A percentile compares a stretch with the other conserved stretches of the same genome.
Conservation (phyloP, 1,140 invertebrate species). For the Portunus trituberculatus region DNA sequence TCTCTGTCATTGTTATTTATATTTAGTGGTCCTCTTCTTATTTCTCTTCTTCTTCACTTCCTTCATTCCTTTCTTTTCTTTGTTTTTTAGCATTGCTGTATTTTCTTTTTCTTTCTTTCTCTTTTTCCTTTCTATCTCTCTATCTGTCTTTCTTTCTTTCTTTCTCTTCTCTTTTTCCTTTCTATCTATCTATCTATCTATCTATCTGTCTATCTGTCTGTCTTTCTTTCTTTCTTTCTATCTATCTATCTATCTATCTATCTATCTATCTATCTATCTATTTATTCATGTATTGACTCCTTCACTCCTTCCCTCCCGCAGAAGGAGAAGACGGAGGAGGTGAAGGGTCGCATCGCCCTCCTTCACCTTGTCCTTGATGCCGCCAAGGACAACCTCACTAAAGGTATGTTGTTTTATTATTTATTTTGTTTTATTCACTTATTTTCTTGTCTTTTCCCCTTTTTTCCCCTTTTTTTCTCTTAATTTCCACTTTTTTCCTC, state of each 20-base stretch:
- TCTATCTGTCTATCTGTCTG: too few relatives aligned
- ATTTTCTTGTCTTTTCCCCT: background rate
- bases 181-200: too few relatives aligned
- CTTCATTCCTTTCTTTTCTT: background rate
- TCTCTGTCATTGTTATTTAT: too few relatives aligned
- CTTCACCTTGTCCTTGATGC: background rate
- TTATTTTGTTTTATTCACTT: too few relatives aligned
- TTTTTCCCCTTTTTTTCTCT: background rate
- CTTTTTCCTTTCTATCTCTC: too few relatives aligned
- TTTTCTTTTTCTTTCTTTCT: too few relatives aligned
- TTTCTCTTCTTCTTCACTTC: background rate
- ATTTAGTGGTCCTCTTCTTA: background rate
- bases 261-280: background rate
- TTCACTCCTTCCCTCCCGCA: background rate
- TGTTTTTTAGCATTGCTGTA: background rate
- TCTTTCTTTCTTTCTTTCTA: too few relatives aligned
- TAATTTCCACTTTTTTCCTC: background rate
- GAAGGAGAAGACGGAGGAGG: conserved; percentile 31
- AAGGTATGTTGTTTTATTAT: background rate
- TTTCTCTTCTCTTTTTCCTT: background rate
- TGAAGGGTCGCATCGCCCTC: background rate
- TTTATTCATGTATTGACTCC: background rate
- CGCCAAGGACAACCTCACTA: background rate
- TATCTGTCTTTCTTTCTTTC: too few relatives aligned
- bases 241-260: too few relatives aligned